These are phyloP conservation scores for Aselliscus stoliczkanus DNA, from an alignment of 2,797 vertebrate genomes.

Conservation along the genomic window DNA sequence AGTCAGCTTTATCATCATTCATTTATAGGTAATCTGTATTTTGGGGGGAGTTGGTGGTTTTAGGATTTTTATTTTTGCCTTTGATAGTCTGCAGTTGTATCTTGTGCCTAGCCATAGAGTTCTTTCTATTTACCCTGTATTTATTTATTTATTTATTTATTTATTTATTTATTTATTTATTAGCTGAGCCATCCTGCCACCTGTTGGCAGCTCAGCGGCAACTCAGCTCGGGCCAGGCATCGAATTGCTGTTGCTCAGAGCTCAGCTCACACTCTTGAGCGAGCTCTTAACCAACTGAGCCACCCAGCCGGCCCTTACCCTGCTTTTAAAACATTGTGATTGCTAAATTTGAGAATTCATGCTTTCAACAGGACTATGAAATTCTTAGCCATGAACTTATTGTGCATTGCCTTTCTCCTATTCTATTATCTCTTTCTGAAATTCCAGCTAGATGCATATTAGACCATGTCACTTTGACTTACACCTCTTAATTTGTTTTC, in stretches of 20 bases:
- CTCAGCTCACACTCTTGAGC: too few relatives aligned
- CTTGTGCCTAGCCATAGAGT: not conserved
- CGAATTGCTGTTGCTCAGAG: too few relatives aligned
- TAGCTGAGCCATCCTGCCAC: too few relatives aligned
- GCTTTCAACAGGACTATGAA: not conserved
- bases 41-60: not conserved
- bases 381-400: not conserved
- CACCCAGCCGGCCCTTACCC: too few relatives aligned
- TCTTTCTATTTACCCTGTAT: constrained; percentile 36
- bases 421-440: not conserved
- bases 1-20: not conserved
- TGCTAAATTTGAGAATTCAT: not conserved
- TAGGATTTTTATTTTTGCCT: constrained; percentile 38
- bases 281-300: too few relatives aligned
- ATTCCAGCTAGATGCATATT: not conserved
- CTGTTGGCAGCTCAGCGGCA: too few relatives aligned
- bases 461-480: not conserved
- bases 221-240: too few relatives aligned
- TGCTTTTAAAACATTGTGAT: not conserved
- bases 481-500: not conserved
- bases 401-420: not conserved
- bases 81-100: not conserved
- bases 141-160: too few relatives aligned
- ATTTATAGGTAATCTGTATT: not conserved
- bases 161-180: too few relatives aligned